These are phyloP conservation scores for Spizaetus ornatus DNA, from an alignment of 2,113 vertebrate genomes.

Conservation along the genomic window DNA sequence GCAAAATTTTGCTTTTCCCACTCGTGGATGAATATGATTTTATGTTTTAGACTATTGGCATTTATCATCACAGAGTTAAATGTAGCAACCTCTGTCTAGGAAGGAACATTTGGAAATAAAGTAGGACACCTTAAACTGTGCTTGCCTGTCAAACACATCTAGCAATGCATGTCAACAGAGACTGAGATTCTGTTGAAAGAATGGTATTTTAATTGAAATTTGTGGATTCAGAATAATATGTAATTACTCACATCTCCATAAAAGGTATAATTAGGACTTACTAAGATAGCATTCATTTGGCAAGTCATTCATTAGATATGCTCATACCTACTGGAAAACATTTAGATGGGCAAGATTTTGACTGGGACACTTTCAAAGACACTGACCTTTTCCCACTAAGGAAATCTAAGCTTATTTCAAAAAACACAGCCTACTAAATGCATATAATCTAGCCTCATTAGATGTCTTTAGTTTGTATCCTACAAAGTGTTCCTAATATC, in stretches of 20 bases:
- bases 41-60: too few species aligned
- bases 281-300: not conserved
- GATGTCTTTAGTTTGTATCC: not conserved
- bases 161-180: not conserved
- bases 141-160: not conserved
- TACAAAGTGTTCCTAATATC: not conserved
- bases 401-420: not conserved
- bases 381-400: not conserved
- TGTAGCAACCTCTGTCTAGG: too few species aligned
- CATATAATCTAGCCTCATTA: not conserved
- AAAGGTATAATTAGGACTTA: not conserved
- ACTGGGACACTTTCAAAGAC: not conserved
- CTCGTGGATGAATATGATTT: not conserved
- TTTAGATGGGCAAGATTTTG: not conserved
- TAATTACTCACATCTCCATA: not conserved
- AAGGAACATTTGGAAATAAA: not conserved
- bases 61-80: too few species aligned
- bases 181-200: not conserved
- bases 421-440: not conserved
- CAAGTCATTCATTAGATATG: not conserved
- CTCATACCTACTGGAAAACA: not conserved
- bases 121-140: not conserved
- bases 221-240: not conserved
- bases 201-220: not conserved
- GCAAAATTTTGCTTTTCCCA: not conserved